phyloP scores from a whole-genome alignment of 2,797 vertebrate genomes.

The Eleutherodactylus coqui region DNA sequence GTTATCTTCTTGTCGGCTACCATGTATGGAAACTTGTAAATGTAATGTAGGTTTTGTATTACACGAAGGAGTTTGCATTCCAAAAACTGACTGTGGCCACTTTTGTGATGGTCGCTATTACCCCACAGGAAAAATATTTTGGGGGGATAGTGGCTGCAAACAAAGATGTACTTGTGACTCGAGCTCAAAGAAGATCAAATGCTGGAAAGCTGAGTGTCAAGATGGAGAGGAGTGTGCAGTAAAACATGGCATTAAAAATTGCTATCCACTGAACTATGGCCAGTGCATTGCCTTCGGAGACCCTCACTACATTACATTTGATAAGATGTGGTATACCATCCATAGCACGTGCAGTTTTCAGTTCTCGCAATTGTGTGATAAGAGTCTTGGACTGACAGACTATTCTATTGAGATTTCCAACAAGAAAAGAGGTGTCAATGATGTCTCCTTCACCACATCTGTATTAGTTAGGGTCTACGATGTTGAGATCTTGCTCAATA shows the following conservation, averaged over 20 bases:
- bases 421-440: background rate
- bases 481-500: constrained; percentile 30
- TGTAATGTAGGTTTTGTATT: constrained; percentile 78
- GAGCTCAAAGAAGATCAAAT: constrained; percentile 68
- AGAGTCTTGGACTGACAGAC: constrained; percentile 9
- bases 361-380: constrained; percentile 73
- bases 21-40: constrained; percentile 81
- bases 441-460: constrained; percentile 18
- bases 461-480: constrained; percentile 24
- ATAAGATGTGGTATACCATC: constrained; percentile 75
- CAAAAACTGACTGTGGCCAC: constrained; percentile 76
- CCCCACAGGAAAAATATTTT: constrained; percentile 74
- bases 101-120: constrained; percentile 76
- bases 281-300: constrained; percentile 77
- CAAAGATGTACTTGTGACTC: constrained; percentile 76
- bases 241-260: constrained; percentile 70
- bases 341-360: constrained; percentile 77
- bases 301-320: constrained; percentile 78
- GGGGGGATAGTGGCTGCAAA: constrained; percentile 74
- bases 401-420: constrained; percentile 24
- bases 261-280: constrained; percentile 70
- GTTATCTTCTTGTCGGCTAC: constrained; percentile 65
- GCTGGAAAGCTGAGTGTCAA: constrained; percentile 69
- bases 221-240: constrained; percentile 72
- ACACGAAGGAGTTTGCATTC: constrained; percentile 76